These are phyloP conservation scores for Pocota personata DNA, from an alignment of 2,888 invertebrate genomes.

Conservation along the genomic window DNA sequence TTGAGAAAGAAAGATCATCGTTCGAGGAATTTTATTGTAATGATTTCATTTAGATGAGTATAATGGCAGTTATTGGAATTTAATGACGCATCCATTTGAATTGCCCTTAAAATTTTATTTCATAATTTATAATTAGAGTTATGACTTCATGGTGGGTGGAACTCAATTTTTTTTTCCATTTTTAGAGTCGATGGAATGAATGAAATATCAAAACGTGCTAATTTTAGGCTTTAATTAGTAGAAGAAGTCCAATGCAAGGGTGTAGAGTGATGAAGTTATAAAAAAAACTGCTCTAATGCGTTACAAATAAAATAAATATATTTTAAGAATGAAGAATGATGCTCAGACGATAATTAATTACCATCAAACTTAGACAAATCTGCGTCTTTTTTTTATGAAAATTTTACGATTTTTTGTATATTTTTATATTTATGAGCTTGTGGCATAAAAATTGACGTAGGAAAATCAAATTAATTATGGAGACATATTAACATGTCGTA, in stretches of 20 bases:
- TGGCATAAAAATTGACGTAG: constrained; percentile 3
- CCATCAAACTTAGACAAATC: background rate
- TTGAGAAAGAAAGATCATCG: background rate
- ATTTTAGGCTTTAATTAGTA: background rate
- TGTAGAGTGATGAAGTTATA: background rate
- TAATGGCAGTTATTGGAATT: background rate
- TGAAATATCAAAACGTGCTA: background rate
- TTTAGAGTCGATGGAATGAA: background rate
- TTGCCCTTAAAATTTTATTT: background rate
- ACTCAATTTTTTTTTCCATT: background rate
- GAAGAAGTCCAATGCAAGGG: background rate
- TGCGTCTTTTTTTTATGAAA: background rate
- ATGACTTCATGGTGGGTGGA: background rate
- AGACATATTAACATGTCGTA: background rate
- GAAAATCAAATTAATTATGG: constrained; percentile 6
- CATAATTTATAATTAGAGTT: background rate
- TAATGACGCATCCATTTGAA: background rate
- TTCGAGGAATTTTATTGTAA: background rate
- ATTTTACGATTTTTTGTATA: background rate
- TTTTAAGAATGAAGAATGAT: background rate
- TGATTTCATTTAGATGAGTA: background rate
- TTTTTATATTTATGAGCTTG: background rate
- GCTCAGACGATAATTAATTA: constrained; percentile 6
- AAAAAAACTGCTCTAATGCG: background rate
- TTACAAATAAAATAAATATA: background rate